Base-by-base conservation (phyloP, 1,140 invertebrate genomes). In the Triops cancriformis region DNA sequence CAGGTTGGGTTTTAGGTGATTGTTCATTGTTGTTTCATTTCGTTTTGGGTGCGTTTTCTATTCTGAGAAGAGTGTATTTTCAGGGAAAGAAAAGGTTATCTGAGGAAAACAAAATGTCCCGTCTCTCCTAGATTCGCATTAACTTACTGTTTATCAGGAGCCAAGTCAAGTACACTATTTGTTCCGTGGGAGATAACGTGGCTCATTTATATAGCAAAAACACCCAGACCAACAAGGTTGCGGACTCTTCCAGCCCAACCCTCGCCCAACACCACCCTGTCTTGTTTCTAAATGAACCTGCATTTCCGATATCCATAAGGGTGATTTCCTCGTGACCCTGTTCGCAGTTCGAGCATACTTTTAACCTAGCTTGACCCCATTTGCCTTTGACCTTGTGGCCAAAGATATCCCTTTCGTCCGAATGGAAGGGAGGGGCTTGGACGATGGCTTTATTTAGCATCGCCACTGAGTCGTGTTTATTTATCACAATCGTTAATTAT, bases 381-480 rank as follows among this genome's bases (percentile, higher is more conserved):
- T 64, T 64, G 51, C 10, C 51, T 64, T 64, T 64, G 51, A 64
- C 51, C 51, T 64, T 64, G 31, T 37, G 23, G 51, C n/a, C 51
- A 64, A 64, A 64, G 51, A 64, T 64, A 64, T 64, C 14, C 14
- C n/a, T 14, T 23, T 23, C 51, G 14, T 64, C 51, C 4, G 51
- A 64, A 14, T n/a, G 18, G 18, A 64, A 6, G 23, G 14, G 51
- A 64, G 14, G 23, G 18, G 51, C 51, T 23, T 37, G 23, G 11
- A 18, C 51, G 51, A 23, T 64, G 51, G 51, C 51, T 64, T 64
- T 64, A 64, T 64, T 64, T 64, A 64, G 51, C 14, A 64, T 64
- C 14, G 51, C 51, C 51, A 64, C 5, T 23, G 14, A 64, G 10
- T 64, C 23, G 51, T 64, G 23, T 64, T n/a, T 23, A 18, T 64